Percentiles rank a stretch among this genome's conserved stretches.
Evolutionary conservation across 1,140 invertebrate species (phyloP).

Genomic region (Pogonus chalceus): DNA sequence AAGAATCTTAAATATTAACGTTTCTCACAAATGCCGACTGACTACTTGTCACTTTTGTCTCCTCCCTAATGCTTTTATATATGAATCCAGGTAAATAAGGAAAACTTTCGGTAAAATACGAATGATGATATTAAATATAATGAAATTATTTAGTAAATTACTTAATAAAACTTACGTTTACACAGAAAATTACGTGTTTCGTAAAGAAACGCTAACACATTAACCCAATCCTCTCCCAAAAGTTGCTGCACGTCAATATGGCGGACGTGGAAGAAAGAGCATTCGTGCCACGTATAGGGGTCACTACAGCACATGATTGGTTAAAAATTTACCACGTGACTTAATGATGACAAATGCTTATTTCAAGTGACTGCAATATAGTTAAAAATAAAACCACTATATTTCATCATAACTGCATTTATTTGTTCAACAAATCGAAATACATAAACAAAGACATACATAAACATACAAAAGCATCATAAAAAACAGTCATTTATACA

Average conservation of each 20-base stretch:
- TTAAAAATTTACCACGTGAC: conserved; percentile 31
- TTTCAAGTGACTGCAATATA: too few species aligned
- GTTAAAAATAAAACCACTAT: too few species aligned
- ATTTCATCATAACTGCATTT: too few species aligned
- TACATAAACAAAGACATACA: too few species aligned
- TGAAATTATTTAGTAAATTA: neutral
- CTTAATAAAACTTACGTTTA: conserved; percentile 8
- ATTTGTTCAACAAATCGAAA: too few species aligned
- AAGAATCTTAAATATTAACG: neutral
- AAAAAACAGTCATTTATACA: too few species aligned
- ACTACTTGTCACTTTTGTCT: conserved; percentile 9
- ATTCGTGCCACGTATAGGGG: conserved; percentile 63
- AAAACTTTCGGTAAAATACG: neutral
- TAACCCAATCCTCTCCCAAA: conserved; percentile 53
- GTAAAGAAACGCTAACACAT: conserved; percentile 55
- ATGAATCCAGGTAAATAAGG: conserved; percentile 7
- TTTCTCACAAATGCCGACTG: neutral
- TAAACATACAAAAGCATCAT: too few species aligned
- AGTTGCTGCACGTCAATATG: conserved; percentile 69
- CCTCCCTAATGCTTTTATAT: neutral
- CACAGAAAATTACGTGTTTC: conserved; percentile 17
- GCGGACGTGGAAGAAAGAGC: conserved; percentile 61
- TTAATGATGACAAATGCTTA: neutral
- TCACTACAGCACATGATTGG: conserved; percentile 32
- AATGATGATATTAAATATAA: neutral